Base-by-base conservation (phyloP, 2,888 invertebrate species). In the Cremastobaeus sp. region DNA sequence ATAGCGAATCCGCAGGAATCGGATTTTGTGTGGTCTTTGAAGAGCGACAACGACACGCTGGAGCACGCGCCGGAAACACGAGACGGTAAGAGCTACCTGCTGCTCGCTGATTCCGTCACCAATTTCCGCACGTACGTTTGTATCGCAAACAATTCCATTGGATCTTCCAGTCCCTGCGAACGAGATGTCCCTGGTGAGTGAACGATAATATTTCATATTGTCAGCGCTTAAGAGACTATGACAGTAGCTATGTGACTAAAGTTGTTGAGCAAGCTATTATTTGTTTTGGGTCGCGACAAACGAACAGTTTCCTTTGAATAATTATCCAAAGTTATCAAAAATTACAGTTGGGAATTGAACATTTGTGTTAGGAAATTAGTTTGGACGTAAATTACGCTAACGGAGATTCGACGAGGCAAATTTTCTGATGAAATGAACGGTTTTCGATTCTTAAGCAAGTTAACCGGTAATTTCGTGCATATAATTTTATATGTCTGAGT, bases 101-200 rank as follows among this genome's bases (percentile, higher is more conserved):
- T 90, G 21, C 88, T 93, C 72, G 92, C 92, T 79, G 89, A 90
- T 4, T 89, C 89, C 54, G 89, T 90, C 32, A 92, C 92, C 81
- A 91, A 91, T 80, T 90, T 90, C 79, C 90, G 96, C 66, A 96
- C 94, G 2, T 97, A 96, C 88, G 90, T 93, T 62, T 97, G 97
- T 87, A 90, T 91, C 79, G 96, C 95, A 17, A 95, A 94, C 87
- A 97, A 97, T 89, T 90, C 92, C 2, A 94, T 96, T 9, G 96
- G 96, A 54, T 83, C 87, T 32, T 90, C 90, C 17, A 86, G 87
- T 25, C 88, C 90, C 0, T 91, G 91, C 77, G 90, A 89, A 72
- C 87, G 89, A 30, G 89, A 89, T 78, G 89, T 90, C 28, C 88
- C 89, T 81, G 90, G 90, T 90, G 81, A 84, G 87, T 81, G 30